Evolutionary conservation across 2,888 invertebrate species (phyloP), one percentile per base, ranked within the genome.

Genomic region (Drepanosiphum platanoidis): DNA sequence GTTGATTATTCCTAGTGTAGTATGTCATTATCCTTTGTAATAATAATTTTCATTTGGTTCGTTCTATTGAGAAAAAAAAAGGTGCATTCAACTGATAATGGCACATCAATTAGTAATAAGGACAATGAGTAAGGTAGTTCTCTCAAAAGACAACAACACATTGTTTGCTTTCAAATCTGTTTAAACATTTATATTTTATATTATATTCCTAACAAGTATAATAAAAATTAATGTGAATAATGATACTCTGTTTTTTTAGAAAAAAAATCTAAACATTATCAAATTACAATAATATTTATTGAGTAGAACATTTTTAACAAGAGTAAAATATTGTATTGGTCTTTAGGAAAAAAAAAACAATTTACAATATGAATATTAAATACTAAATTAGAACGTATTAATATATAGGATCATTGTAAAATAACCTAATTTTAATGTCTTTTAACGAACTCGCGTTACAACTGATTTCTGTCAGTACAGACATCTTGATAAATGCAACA

Each of bases 211-310:
- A 61, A 71, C 30, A 71, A 39, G 18, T 81, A 80, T 3, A 72
- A 58, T 81, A 32, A 39, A n/a, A 13, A 32, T 18, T 30, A 66
- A 32, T 30, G 11, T 0, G 1, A 64, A 9, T 75, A 36, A 75
- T 64, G 15, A 78, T 64, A 66, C 27, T 72, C 30, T 39, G 58
- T 81, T 81, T 72, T 61, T 71, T 61, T 61, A 64, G 3, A 52
- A 70, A 80, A 46, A 30, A 58, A 39, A 72, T 58, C 39, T 30
- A 61, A 72, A 72, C 13, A 81, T 81, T 58, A 70, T 58, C 36
- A 52, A 71, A 71, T 70, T 81, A 81, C 79, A 79, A 80, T 70
- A 5, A 81, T 61, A 58, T 72, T 72, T 72, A n/a, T n/a, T n/a
- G n/a, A 72, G 39, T 72, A 72, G 15, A 39, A 42, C 3, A 71